Percentiles rank a stretch among this genome's conserved stretches.
Evolutionary conservation across 2,888 invertebrate genomes (phyloP).

Genomic region (Galerucella pusilla): DNA sequence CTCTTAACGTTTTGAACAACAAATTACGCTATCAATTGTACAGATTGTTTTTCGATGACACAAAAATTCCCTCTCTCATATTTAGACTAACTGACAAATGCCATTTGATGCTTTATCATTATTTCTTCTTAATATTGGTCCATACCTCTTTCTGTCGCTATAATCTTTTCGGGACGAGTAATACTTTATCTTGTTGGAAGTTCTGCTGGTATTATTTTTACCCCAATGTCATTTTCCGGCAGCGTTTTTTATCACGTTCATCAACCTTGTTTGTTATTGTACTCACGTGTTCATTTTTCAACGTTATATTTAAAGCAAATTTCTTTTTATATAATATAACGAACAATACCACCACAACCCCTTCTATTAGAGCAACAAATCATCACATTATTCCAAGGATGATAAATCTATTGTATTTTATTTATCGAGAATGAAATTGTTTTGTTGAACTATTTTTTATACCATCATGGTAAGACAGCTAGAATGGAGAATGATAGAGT

Average conservation of each 20-base stretch:
- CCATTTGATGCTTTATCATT: not conserved
- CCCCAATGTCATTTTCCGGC: not conserved
- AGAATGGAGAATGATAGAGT: no score
- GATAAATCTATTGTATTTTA: not conserved
- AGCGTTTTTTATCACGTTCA: conserved; percentile 3
- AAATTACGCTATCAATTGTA: no score
- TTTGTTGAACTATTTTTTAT: no score
- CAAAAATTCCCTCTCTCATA: not conserved
- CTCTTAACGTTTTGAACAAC: no score
- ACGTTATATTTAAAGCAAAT: not conserved
- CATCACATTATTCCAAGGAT: not conserved
- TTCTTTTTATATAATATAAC: not conserved
- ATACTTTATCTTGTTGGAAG: not conserved
- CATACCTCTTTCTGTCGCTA: not conserved
- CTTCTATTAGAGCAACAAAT: not conserved
- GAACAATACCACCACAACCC: not conserved
- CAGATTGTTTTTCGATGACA: not conserved
- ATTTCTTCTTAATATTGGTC: conserved; percentile 1
- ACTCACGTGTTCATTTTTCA: conserved; percentile 6
- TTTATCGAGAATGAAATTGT: not conserved
- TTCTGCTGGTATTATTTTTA: not conserved
- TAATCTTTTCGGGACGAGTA: not conserved
- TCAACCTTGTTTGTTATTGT: not conserved
- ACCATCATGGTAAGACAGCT: no score
- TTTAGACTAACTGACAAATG: not conserved